Percentiles rank a stretch among this genome's conserved stretches.
phyloP scores from a whole-genome alignment of 2,113 vertebrate genomes.

The Hassar affinis region DNA sequence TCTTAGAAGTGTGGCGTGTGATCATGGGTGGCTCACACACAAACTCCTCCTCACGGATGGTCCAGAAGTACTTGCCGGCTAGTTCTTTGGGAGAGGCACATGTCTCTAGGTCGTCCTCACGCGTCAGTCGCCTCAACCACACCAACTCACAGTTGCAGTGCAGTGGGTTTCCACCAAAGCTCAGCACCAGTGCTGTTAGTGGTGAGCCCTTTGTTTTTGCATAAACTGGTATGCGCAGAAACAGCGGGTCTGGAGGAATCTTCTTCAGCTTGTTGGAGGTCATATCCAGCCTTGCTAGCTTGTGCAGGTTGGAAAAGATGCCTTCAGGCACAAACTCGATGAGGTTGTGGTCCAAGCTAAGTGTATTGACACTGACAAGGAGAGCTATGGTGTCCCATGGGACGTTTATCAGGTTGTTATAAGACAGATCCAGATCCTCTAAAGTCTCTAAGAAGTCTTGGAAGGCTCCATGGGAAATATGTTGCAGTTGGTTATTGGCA shows the following conservation, averaged over 20 bases:
- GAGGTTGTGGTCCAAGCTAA: constrained; percentile 81
- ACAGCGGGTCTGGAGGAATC: constrained; percentile 79
- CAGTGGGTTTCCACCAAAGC: constrained; percentile 79
- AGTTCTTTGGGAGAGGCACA: constrained; percentile 76
- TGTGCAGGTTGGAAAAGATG: constrained; percentile 81
- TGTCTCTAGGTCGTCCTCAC: constrained; percentile 80
- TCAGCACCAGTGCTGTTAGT: constrained; percentile 73
- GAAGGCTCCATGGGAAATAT: constrained; percentile 76
- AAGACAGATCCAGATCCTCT: constrained; percentile 80
- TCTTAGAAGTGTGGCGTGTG: constrained; percentile 78
- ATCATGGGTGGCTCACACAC: constrained; percentile 81
- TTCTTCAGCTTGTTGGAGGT: constrained; percentile 84
- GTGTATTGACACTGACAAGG: constrained; percentile 77
- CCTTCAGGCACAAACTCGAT: constrained; percentile 79
- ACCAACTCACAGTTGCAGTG: constrained; percentile 83
- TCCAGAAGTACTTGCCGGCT: constrained; percentile 82
- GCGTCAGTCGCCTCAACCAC: constrained; percentile 76
- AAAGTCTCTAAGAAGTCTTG: constrained; percentile 80
- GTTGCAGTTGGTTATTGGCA: constrained; percentile 80
- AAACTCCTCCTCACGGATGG: constrained; percentile 81
- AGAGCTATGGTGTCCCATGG: constrained; percentile 77
- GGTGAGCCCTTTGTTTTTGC: constrained; percentile 79
- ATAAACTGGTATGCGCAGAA: constrained; percentile 77
- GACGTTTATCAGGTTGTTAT: constrained; percentile 78
- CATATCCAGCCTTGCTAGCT: constrained; percentile 81